Evolutionary conservation across 2,797 vertebrate species (phyloP).

Genomic region (Coregonus suidteri): DNA sequence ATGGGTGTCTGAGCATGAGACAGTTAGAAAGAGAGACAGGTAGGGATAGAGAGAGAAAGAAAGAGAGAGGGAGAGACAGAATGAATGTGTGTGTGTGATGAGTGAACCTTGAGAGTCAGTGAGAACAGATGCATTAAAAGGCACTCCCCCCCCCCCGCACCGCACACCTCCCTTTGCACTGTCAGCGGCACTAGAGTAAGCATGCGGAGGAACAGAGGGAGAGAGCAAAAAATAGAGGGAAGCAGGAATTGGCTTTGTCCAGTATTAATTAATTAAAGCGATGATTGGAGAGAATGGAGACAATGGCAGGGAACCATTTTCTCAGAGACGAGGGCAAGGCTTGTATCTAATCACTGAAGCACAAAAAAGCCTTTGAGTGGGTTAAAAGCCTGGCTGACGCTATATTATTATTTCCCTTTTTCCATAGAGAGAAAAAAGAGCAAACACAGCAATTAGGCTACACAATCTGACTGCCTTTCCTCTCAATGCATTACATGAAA

Average conservation of each 20-base stretch:
- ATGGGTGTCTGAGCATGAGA: conserved; percentile 1
- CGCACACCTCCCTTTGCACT: conserved; percentile 48
- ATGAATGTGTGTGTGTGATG: conserved; percentile 52
- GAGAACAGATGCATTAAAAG: conserved; percentile 66
- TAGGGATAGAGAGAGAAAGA: conserved; percentile 18
- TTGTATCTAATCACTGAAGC: neutral
- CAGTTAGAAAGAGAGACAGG: conserved; percentile 9
- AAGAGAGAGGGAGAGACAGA: conserved; percentile 39
- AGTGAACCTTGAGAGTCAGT: conserved; percentile 50
- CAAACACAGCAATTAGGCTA: too few relatives aligned
- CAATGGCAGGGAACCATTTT: neutral
- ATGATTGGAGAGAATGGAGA: neutral
- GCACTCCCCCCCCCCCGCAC: conserved; percentile 56
- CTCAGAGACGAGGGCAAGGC: neutral
- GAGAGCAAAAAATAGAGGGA: conserved; percentile 13
- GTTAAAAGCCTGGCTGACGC: neutral
- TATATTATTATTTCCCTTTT: too few relatives aligned
- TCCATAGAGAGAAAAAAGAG: too few relatives aligned
- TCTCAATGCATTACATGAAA: too few relatives aligned
- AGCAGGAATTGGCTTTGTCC: neutral
- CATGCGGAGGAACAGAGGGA: conserved; percentile 37
- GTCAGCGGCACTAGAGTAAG: conserved; percentile 66
- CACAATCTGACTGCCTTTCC: too few relatives aligned
- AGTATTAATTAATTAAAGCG: neutral
- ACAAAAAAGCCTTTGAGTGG: neutral